Evolutionary conservation across 2,888 invertebrate species (phyloP).

Genomic region (Heterodera filipjevi): DNA sequence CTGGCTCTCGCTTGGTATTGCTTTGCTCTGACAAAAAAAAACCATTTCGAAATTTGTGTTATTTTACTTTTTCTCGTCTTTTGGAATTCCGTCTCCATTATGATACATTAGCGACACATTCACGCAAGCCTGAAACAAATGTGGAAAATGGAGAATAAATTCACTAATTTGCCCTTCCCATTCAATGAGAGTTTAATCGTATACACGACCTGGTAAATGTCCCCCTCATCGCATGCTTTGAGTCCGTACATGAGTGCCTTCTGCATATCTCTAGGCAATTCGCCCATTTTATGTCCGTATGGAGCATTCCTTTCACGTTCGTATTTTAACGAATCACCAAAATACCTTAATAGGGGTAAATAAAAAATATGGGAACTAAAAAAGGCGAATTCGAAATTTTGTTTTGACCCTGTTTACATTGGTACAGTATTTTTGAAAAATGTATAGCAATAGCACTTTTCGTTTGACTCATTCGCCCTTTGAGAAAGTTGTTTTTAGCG

Average conservation of each 20-base stretch:
- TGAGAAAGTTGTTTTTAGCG: too few relatives aligned
- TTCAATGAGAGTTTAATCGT: too few relatives aligned
- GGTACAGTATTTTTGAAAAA: too few relatives aligned
- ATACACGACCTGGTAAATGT: constrained; percentile 70
- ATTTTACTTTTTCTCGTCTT: constrained; percentile 49
- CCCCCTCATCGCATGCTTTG: constrained; percentile 81
- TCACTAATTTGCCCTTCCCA: background rate
- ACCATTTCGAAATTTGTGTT: background rate
- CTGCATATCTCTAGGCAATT: constrained; percentile 63
- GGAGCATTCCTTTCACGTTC: constrained; percentile 32
- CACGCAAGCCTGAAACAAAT: constrained; percentile 79
- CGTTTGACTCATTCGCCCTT: too few relatives aligned
- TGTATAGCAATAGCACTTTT: too few relatives aligned
- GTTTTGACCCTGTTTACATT: too few relatives aligned
- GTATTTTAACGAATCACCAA: constrained; percentile 43
- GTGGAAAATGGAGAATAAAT: background rate
- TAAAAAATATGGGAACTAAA: background rate
- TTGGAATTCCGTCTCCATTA: constrained; percentile 58
- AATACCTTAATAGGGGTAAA: constrained; percentile 38
- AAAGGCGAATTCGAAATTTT: background rate
- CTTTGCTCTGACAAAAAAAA: constrained; percentile 15
- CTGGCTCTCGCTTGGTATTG: constrained; percentile 13
- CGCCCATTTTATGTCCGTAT: constrained; percentile 28
- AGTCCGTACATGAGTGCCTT: constrained; percentile 80
- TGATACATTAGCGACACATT: constrained; percentile 76